Conservation (phyloP, 2,113 vertebrate species). For the Campylomormyrus tamandua region DNA sequence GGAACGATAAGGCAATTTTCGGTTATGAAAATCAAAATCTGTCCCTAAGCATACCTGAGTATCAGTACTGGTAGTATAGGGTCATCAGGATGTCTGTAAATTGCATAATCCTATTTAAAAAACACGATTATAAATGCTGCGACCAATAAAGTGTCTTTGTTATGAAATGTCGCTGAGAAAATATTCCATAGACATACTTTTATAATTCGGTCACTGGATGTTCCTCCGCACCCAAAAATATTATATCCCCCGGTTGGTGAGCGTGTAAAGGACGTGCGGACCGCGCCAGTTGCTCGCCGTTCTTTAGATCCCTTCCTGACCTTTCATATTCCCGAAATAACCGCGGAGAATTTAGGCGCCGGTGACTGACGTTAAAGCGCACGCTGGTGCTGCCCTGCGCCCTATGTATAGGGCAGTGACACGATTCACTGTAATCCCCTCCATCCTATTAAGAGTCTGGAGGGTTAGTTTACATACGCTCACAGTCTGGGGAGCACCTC, state of each 20-base stretch:
- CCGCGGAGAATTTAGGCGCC: background rate
- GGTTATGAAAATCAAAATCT: background rate
- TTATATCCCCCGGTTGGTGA: background rate
- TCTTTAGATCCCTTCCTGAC: background rate
- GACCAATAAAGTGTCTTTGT: background rate
- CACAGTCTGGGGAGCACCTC: background rate
- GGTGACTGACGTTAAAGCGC: background rate
- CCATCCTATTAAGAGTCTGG: background rate
- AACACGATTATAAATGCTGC: background rate
- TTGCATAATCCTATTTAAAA: background rate
- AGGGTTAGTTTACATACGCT: background rate
- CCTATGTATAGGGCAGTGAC: background rate
- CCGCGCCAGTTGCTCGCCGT: background rate
- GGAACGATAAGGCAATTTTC: background rate
- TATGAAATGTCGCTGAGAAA: background rate
- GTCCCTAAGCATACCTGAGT: background rate
- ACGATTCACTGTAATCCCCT: background rate
- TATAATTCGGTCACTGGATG: background rate
- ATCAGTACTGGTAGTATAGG: background rate
- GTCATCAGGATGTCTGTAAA: background rate
- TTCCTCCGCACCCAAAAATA: background rate
- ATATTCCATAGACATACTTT: background rate
- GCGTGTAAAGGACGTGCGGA: background rate
- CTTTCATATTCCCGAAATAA: conserved; percentile 14
- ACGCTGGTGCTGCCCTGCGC: background rate